Conservation (phyloP, 2,888 invertebrate genomes). For the Coecobrya sp. region DNA sequence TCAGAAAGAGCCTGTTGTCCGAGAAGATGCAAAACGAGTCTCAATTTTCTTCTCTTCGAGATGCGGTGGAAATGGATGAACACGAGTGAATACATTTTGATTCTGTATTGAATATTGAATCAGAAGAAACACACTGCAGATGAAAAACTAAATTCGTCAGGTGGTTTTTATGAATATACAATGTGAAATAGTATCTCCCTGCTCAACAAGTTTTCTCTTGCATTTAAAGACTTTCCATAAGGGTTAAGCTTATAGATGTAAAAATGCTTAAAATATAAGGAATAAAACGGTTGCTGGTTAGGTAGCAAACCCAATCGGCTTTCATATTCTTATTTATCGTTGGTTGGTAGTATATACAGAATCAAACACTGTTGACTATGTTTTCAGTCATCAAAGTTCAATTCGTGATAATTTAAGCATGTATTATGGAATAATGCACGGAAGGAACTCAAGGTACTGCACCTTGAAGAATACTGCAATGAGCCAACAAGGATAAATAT, state of each 20-base stretch:
- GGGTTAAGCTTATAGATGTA: background rate
- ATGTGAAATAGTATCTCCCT: background rate
- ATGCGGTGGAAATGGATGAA: background rate
- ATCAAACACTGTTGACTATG: no score
- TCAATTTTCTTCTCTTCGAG: slow-evolving; percentile 23
- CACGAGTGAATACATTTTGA: slow-evolving; percentile 5
- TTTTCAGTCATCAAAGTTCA: no score
- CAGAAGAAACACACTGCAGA: background rate
- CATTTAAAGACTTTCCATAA: background rate
- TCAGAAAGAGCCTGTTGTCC: background rate
- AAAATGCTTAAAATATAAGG: no score
- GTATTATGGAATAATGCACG: no score
- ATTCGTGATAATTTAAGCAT: no score
- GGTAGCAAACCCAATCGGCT: background rate
- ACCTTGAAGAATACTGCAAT: no score
- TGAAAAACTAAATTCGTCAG: slow-evolving; percentile 32
- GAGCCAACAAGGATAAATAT: no score
- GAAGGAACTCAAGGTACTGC: no score
- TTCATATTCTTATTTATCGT: background rate
- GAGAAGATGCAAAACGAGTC: slow-evolving; percentile 39
- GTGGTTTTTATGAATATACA: slow-evolving; percentile 47
- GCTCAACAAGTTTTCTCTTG: slow-evolving; percentile 8
- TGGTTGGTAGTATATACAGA: no score
- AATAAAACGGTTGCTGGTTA: no score
- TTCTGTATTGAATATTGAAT: background rate